Evolutionary conservation across 2,113 vertebrate genomes (phyloP), one percentile per base, ranked within the genome.

Genomic region (Anguilla japonica): DNA sequence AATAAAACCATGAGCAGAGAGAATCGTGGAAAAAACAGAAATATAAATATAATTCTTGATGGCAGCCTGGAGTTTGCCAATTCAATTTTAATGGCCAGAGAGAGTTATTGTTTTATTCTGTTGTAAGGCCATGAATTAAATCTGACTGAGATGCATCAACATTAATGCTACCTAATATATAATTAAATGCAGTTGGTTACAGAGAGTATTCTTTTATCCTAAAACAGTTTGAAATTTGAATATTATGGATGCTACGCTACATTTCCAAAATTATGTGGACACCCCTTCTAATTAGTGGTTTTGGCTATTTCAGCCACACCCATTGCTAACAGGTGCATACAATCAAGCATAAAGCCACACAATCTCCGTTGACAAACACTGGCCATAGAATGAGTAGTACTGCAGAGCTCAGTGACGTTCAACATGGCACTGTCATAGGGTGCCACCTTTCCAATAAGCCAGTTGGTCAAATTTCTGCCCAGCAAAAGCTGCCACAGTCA

Each of bases 61-160:
- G 79, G 50, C 87, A 85, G 79, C 46, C 82, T 22, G 63, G 29
- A 78, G 80, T 84, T 85, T 84, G 84, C 87, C 90, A 86, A 90
- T 91, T 85, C 87, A 41, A 88, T 85, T 87, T 89, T 91, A 83
- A 90, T 90, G 80, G 83, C 87, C 88, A 83, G 46, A 60, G 85
- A 84, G 85, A 87, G 75, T 89, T 88, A 89, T 88, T 87, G 87
- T 90, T 89, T 89, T 80, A 89, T 87, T 87, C 71, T 83, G 67
- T 79, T 85, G 82, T 82, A 88, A 90, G 84, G 20, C 83, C 81
- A 83, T 85, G 87, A 86, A 89, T 89, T 81, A 89, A 90, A 87
- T 9, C 82, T 34, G 34, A 75, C 71, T 87, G 71, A 71, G 83
- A 81, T 50, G 81, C 86, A 86, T 89, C 82, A 85, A 79, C 67